A percentile compares a stretch with the other conserved stretches of the same genome.
These are phyloP conservation scores for Barypeithes pellucidus DNA, from an alignment of 2,888 invertebrate species.

Conservation along the genomic window DNA sequence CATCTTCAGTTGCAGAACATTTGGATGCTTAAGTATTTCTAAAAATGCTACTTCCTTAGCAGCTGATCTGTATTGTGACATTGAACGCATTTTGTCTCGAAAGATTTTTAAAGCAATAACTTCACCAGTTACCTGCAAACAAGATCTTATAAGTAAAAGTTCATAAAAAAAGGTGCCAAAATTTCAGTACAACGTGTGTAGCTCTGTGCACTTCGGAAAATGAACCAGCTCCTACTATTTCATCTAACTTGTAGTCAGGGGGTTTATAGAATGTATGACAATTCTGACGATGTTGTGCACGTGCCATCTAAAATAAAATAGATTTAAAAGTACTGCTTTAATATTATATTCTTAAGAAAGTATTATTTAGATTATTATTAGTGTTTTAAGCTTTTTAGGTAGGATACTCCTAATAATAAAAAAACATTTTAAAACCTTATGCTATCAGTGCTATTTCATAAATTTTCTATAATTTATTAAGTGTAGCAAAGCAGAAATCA, in stretches of 20 bases:
- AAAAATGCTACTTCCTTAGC: conserved; percentile 56
- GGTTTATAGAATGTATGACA: not conserved
- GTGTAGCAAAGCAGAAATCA: no score
- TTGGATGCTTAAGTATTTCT: conserved; percentile 49
- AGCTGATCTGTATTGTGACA: conserved; percentile 19
- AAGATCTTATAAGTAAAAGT: not conserved
- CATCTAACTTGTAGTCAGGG: not conserved
- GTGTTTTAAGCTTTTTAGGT: no score
- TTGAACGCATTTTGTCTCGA: not conserved
- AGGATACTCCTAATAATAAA: no score
- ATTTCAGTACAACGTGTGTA: not conserved
- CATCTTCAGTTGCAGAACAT: conserved; percentile 46
- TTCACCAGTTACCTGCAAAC: conserved; percentile 2
- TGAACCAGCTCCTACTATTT: conserved; percentile 3
- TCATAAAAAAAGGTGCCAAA: not conserved
- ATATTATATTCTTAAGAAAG: not conserved
- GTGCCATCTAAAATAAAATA: conserved; percentile 13
- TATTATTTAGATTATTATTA: no score
- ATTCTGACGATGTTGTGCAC: not conserved
- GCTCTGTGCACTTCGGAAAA: conserved; percentile 11
- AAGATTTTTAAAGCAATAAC: conserved; percentile 32
- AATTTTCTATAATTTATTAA: no score
- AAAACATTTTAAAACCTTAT: no score
- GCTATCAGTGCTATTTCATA: no score
- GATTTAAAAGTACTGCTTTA: not conserved